Base-by-base conservation (phyloP, 37 sponge, comb jelly and placozoan genomes). In the Theonella swinhoei region DNA sequence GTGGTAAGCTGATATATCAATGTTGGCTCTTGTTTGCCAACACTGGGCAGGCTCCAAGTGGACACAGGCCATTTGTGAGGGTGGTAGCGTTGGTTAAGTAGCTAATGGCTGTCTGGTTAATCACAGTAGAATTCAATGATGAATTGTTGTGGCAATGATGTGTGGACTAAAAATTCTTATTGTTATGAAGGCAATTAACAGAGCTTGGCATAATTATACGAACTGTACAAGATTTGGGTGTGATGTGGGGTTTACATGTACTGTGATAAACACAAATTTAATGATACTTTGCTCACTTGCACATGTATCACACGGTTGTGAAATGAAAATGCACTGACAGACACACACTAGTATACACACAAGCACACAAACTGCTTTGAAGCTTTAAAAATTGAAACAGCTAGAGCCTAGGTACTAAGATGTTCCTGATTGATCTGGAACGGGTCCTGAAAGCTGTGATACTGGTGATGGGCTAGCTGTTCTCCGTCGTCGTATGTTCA, bases 21-120 rank as follows among this genome's bases (percentile, higher is more conserved):
- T 74, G 87, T 79, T 79, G 72, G 66, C 25, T 37, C 28, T 26
- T 86, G 87, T 86, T 83, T 78, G 79, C 85, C 84, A 62, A 83
- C 85, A 78, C 69, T 30, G 25, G 69, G 65, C 80, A 64, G 68
- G 35, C 32, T 73, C 59, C 76, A 78, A 83, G 79, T 78, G 79
- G 87, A 33, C 54, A 39, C 30, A 42, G 38, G 47, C 59, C 8
- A 38, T 39, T 79, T 86, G 87, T 66, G 87, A 77, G 80, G 86
- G 87, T 79, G 87, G 87, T 17, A 47, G 54, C 54, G 54, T 47
- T 47, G 54, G 54, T 47, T 47, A 47, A 47, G 54, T 47, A 47
- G 54, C 54, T 47, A 47, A 47, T 47, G 54, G 14, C 54, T 14
- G 54, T 47, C 54, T 47, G 54, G 54, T 47, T 47, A 47, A 47